Base-by-base conservation (phyloP, 2,888 invertebrate species). In the Heterodera filipjevi region DNA sequence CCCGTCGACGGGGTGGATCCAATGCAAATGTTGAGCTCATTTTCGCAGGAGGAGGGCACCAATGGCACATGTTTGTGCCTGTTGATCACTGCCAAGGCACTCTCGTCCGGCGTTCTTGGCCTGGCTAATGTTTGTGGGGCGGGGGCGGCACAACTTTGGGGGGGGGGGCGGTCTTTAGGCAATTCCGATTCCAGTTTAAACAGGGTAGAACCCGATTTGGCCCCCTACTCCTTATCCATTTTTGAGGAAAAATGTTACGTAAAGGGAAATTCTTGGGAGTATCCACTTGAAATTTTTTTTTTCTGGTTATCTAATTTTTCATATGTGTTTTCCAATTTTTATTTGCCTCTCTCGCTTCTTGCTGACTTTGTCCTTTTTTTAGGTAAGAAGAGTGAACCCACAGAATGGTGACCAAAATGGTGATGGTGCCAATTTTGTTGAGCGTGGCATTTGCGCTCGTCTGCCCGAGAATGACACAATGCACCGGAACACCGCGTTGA, bases 31-130 rank as follows among this genome's bases (percentile, higher is more conserved):
- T 64, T 81, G 22, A 49, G 73, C 12, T 82, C 84, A 12, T 83
- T 83, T 33, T 84, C 83, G 30, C 22, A 27, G 22, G 83, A 81
- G 66, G 83, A 83, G 76, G 83, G 83, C 30, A 77, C 83, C 30
- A 72, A 76, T 33, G 53, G 71, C 66, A 75, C 82, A 16, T 83
- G 83, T 73, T 30, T 85, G 39, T 81, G 80, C 3, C 5, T 85
- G 35, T 66, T 83, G 27, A 59, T 84, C 53, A 83, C 83, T 12
- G 83, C 78, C 46, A 83, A 83, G 75, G 71, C 80, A 19, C 71
- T 84, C 33, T 75, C 80, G 5, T 44, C 64, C 30, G 76, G 77
- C 2, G 76, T 82, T 64, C 64, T 81, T 19, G 80, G 82, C 3
- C 22, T 82, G 22, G 82, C 82, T 10, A 82, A 82, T 66, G 82